Evolutionary conservation across 2,888 invertebrate species (phyloP), one percentile per base, ranked within the genome.

Genomic region (Tipula unca): DNA sequence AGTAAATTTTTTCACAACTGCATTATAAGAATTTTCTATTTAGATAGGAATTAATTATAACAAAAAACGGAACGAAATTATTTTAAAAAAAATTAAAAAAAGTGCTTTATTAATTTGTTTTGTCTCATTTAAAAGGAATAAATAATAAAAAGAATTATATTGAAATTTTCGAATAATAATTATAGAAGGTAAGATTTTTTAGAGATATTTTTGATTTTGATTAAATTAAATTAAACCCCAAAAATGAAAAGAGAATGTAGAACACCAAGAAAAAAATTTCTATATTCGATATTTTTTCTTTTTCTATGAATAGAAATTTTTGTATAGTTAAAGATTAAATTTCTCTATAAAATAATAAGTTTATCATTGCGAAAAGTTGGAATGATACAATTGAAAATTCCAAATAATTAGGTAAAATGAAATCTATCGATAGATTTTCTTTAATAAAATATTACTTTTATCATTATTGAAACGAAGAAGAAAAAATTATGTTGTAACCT

Each of bases 401-500:
- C 1, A 69, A 25, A 10, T 25, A 10, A 69, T 69, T 69, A 25
- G 69, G 25, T 69, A 69, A 69, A 69, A 25, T 69, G 3, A 13
- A 14, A 25, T 10, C 25, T 54, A 54, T 69, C 25, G 69, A 25
- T 69, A 25, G 69, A 25, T 69, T 69, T 69, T 69, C 69, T 20
- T 54, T 20, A 39, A 54, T 42, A 54, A 48, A 48, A 54, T 69
- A 25, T 1, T 54, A n/a, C 17, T 10, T 25, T 6, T 69, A 69
- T n/a, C n/a, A 69, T 69, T 25, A 25, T 25, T 69, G 25, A 69
- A 69, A 69, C 69, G 69, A 69, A 69, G 69, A 69, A 69, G 69
- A 69, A 69, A 69, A 69, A 69, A 69, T 69, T 69, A 69, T 69
- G 69, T 35, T 86, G 85, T 86, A 86, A 86, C 86, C 86, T 86